Evolutionary conservation across 2,113 vertebrate species (phyloP).

Genomic region (Phoenicopterus ruber): DNA sequence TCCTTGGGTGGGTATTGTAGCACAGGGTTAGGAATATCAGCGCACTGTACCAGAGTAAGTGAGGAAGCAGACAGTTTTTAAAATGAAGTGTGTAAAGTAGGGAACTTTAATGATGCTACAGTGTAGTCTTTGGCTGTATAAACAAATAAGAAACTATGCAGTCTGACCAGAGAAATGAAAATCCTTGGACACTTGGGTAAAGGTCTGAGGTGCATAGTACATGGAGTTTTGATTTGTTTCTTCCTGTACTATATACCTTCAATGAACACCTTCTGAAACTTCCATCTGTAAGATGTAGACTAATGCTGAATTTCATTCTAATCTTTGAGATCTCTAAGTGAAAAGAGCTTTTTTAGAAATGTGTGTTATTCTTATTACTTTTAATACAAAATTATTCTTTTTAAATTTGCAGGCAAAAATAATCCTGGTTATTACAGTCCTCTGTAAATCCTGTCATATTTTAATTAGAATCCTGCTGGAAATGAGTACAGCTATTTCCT

Average conservation of each 20-base stretch:
- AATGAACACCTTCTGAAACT: background rate
- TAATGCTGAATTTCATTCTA: background rate
- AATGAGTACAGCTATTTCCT: background rate
- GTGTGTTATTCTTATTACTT: background rate
- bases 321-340: background rate
- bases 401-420: background rate
- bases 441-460: conserved; percentile 26
- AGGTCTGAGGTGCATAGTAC: background rate
- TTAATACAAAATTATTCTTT: background rate
- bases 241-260: background rate
- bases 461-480: conserved; percentile 34
- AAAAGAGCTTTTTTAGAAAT: background rate
- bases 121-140: background rate
- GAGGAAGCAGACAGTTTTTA: background rate
- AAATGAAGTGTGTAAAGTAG: background rate
- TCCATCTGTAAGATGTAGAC: background rate
- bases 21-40: background rate
- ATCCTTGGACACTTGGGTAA: background rate
- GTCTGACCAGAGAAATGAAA: background rate
- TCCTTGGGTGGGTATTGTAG: background rate
- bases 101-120: background rate
- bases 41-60: background rate
- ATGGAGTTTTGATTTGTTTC: background rate
- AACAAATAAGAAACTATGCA: background rate
- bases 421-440: conserved; percentile 2